Base-by-base conservation (phyloP, 2,888 invertebrate species). In the Didymodactylos carnosus region DNA sequence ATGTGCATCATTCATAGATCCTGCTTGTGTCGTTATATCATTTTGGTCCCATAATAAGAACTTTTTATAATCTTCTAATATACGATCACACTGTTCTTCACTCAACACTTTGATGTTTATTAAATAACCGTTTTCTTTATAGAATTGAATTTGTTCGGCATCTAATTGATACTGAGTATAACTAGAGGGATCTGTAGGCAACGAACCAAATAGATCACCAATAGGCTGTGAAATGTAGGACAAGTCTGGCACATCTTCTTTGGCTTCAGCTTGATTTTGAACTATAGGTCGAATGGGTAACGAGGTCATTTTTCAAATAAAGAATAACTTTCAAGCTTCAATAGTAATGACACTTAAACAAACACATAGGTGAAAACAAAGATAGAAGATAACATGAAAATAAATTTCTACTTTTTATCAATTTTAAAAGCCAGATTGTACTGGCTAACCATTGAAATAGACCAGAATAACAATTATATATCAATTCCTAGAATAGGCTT, bases 41-140 rank as follows among this genome's bases (percentile, higher is more conserved):
- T 62, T 29, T n/a, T 62, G 5, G 35, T 35, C 35, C 62, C 62
- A 62, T 62, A 62, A 11, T n/a, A 62, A 35, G 70, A 80, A 80
- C 62, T 77, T 79, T 69, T 76, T 77, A 75, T 79, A 81, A 69
- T 81, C 81, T 8, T 79, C 75, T 10, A 80, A 77, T 13, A 81
- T 75, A 69, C 72, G 76, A 75, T 81, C 80, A 78, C 81, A 80
- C 72, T 81, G 79, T 35, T 78, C 78, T 23, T 76, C 76, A 27
- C 79, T 77, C 14, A 81, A 76, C 0, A 81, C 76, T 2, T 79
- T 80, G 2, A 80, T 75, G 53, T 81, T 78, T 14, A 77, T 75
- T n/a, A 81, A 77, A 72, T 77, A 80, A 6, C 81, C 81, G 76
- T 80, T 79, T 41, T 73, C 77, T 79, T 79, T 78, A 74, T 80